phyloP scores from a whole-genome alignment of 1,140 invertebrate genomes.

The Sycophaga agraensis region DNA sequence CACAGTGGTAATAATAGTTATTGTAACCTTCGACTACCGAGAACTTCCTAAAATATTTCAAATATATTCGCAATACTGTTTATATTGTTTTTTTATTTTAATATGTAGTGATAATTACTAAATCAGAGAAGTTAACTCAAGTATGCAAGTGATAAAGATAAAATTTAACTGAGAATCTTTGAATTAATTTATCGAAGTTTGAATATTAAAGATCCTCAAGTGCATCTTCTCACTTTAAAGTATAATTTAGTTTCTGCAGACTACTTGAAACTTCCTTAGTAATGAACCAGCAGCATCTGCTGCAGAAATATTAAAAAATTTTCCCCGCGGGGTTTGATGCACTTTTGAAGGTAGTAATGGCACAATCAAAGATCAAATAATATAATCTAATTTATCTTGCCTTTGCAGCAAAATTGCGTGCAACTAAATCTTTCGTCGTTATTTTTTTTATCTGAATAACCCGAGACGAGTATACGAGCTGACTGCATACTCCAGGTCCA shows the following conservation, averaged over 20 bases:
- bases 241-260: constrained; percentile 19
- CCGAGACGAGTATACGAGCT: too few relatives aligned
- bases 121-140: background rate
- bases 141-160: constrained; percentile 11
- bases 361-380: constrained; percentile 14
- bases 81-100: too few relatives aligned
- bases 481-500: too few relatives aligned
- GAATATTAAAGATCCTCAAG: constrained; percentile 25
- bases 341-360: background rate
- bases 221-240: constrained; percentile 23
- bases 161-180: constrained; percentile 19
- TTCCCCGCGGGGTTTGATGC: background rate
- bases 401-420: background rate
- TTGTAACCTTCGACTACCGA: too few relatives aligned
- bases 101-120: too few relatives aligned
- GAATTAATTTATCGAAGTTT: constrained; percentile 27
- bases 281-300: constrained; percentile 20
- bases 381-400: constrained; percentile 3
- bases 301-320: constrained; percentile 24
- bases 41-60: too few relatives aligned
- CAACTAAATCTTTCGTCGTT: too few relatives aligned
- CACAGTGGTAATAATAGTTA: too few relatives aligned
- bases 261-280: constrained; percentile 16
- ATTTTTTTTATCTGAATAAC: too few relatives aligned
- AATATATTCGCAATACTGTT: too few relatives aligned